phyloP scores from a whole-genome alignment of 2,888 invertebrate genomes.

The Plemyria rubiginata region DNA sequence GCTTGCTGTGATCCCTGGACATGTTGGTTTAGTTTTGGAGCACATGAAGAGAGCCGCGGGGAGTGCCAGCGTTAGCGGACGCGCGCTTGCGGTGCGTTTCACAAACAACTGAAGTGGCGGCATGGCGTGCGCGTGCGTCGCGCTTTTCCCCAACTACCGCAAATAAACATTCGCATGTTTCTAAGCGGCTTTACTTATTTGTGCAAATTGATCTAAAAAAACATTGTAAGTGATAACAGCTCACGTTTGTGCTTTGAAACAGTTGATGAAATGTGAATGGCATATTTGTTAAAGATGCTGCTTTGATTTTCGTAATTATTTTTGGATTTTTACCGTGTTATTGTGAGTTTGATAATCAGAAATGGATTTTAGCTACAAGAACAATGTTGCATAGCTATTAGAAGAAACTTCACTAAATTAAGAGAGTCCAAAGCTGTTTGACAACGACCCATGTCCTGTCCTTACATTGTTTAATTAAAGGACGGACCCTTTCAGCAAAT shows the following conservation, averaged over 20 bases:
- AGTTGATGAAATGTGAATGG: conserved; percentile 33
- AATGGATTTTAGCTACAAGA: background rate
- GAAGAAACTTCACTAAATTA: conserved; percentile 1
- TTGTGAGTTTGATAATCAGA: conserved; percentile 4
- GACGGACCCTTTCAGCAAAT: conserved; percentile 27
- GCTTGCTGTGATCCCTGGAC: conserved; percentile 75
- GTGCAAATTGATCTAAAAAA: conserved; percentile 42
- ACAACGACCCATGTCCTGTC: conserved; percentile 17
- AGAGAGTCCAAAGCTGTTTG: conserved; percentile 20
- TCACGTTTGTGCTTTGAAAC: conserved; percentile 28
- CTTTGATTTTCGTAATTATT: conserved; percentile 5
- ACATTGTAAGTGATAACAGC: conserved; percentile 45
- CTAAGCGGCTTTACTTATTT: conserved; percentile 48
- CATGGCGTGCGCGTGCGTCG: conserved; percentile 68
- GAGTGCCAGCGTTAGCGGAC: conserved; percentile 45
- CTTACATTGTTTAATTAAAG: conserved; percentile 35
- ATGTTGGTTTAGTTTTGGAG: conserved; percentile 52
- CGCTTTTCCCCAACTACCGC: conserved; percentile 70
- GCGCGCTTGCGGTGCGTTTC: conserved; percentile 61
- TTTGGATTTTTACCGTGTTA: conserved; percentile 2
- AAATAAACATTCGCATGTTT: conserved; percentile 76
- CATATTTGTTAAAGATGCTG: conserved; percentile 14
- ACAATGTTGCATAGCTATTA: background rate
- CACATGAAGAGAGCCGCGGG: conserved; percentile 51
- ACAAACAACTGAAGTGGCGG: conserved; percentile 70